Evolutionary conservation across 2,113 vertebrate genomes (phyloP).

Genomic region (Telmatochromis brichardi): DNA sequence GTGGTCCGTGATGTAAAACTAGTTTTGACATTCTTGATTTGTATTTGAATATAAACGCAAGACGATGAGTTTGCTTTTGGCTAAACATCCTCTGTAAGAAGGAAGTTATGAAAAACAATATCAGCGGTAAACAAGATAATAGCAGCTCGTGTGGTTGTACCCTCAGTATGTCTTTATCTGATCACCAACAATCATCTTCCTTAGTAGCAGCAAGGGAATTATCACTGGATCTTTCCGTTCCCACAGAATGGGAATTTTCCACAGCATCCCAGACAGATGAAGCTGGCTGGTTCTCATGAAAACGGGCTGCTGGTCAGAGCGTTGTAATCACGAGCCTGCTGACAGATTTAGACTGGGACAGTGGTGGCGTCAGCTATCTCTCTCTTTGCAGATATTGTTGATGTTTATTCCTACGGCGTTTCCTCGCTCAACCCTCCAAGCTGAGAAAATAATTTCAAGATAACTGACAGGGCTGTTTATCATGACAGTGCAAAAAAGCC

Average conservation of each 20-base stretch:
- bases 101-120: background rate
- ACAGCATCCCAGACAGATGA: constrained; percentile 6
- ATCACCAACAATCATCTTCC: background rate
- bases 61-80: background rate
- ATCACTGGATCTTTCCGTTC: constrained; percentile 41
- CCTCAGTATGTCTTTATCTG: background rate
- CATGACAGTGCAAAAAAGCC: background rate
- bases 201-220: background rate
- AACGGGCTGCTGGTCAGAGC: background rate
- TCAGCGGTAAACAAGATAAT: background rate
- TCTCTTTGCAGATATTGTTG: background rate
- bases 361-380: background rate
- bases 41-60: background rate
- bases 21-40: background rate
- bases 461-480: background rate
- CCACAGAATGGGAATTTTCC: constrained; percentile 37
- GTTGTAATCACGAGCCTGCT: background rate
- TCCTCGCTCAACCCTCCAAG: background rate
- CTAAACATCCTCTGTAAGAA: background rate
- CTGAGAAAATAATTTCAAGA: background rate
- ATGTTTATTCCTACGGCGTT: background rate
- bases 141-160: accelerated
- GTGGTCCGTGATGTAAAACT: accelerated
- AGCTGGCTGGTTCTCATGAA: constrained; percentile 29
- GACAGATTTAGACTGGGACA: constrained; percentile 18